These are phyloP conservation scores for Rynchops niger DNA, from an alignment of 2,113 vertebrate species.

Conservation along the genomic window DNA sequence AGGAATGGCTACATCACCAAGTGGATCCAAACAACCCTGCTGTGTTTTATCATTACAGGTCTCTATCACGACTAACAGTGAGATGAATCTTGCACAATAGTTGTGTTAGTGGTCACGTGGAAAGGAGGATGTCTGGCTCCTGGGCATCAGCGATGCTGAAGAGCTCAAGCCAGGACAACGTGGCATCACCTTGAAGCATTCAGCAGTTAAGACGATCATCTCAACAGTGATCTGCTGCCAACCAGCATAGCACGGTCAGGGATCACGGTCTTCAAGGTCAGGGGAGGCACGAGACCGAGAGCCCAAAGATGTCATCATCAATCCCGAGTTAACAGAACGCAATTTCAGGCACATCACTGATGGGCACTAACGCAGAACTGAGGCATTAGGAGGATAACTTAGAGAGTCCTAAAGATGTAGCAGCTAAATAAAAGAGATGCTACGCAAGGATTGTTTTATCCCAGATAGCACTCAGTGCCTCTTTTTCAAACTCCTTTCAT, in stretches of 20 bases:
- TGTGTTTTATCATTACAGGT: background rate
- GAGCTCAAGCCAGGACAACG: background rate
- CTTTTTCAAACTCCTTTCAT: background rate
- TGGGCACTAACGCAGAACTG: background rate
- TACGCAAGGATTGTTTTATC: background rate
- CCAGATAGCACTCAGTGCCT: background rate
- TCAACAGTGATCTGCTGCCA: background rate
- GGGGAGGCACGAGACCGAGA: background rate
- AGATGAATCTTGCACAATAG: background rate
- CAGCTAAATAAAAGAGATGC: background rate
- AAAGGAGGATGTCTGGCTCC: background rate
- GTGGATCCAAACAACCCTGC: background rate
- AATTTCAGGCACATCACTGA: background rate
- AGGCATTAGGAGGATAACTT: background rate
- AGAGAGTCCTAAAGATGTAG: background rate
- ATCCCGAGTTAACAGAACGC: background rate
- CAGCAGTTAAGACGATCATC: background rate
- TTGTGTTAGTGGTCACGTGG: background rate
- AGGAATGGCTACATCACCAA: background rate
- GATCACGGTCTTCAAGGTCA: background rate
- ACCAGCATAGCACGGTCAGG: background rate
- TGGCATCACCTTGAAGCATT: background rate
- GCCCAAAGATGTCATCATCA: background rate
- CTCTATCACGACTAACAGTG: background rate
- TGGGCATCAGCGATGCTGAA: fast-evolving